Evolutionary conservation across 2,797 vertebrate species (phyloP), one percentile per base, ranked within the genome.

Genomic region (Hoplostethus mediterraneus): DNA sequence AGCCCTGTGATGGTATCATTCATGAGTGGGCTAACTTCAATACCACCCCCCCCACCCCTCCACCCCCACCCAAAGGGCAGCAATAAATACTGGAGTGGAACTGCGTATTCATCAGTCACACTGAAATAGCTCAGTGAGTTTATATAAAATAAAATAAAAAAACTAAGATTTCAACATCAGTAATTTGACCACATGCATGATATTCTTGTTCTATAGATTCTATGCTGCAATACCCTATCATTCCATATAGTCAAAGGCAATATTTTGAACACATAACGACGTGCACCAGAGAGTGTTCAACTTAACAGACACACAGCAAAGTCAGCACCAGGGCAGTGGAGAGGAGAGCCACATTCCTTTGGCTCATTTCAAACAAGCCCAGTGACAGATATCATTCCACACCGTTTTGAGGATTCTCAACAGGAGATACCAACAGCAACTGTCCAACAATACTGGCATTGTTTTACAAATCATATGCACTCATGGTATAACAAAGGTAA

Each of bases 361-460:
- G 75, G 75, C 76, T 81, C 86, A 80, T 84, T 87, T 89, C 84
- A 92, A 92, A 93, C 86, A 95, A 86, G 58, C 30, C 36, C 65
- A 30, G 64, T 77, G 81, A 81, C 78, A 87, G 75, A 68, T 71
- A 78, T 80, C 87, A 90, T 94, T 93, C 87, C 92, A 88, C 92
- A 93, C 90, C 63, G 59, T 61, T 81, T 75, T 90, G 91, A 90
- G 90, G 85, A 92, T 92, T 93, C 75, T 92, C 83, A 63, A 79
- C 62, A 56, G 75, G 76, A 89, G 75, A 88, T 53, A 83, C 76
- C 42, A 82, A 78, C 60, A 75, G 71, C 8, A 30, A 53, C 48
- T 36, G 11, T 38, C 57, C 54, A 55, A 90, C 90, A 91, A 82
- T 81, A 86, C 53, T 54, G 62, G 73, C 64, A 68, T 81, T 93